Conservation (phyloP, 2,797 vertebrate species). For the Lacerta agilis region DNA sequence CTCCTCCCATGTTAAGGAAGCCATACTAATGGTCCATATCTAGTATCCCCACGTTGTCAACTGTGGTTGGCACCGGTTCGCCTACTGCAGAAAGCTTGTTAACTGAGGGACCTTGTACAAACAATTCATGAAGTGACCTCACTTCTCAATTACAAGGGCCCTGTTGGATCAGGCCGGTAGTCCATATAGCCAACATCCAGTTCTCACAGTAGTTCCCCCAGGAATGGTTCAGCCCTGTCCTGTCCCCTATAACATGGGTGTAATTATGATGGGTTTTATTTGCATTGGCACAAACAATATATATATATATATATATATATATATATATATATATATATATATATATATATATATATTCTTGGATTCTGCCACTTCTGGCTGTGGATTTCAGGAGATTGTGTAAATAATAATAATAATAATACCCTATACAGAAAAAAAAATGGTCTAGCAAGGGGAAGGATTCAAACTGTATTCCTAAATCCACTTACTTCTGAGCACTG, state of each 20-base stretch:
- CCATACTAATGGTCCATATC: background rate
- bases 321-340: too few species aligned
- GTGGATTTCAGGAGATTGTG: background rate
- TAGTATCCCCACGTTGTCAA: background rate
- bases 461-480: too few species aligned
- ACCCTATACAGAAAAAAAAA: background rate
- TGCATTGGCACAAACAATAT: too few species aligned
- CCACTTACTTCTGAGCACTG: too few species aligned
- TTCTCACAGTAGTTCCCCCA: background rate
- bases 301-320: background rate
- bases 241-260: too few species aligned
- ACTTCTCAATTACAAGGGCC: too few species aligned
- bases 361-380: background rate
- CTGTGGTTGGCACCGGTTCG: background rate
- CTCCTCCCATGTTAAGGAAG: background rate
- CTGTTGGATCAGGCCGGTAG: background rate
- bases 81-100: background rate
- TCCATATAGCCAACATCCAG: background rate
- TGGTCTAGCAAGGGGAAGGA: background rate
- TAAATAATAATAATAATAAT: too few species aligned
- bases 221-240: background rate
- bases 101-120: background rate
- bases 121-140: background rate
- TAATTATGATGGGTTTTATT: too few species aligned
- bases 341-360: background rate